Base-by-base conservation (phyloP, 1,140 invertebrate species). In the Hylyphantes graminicola region DNA sequence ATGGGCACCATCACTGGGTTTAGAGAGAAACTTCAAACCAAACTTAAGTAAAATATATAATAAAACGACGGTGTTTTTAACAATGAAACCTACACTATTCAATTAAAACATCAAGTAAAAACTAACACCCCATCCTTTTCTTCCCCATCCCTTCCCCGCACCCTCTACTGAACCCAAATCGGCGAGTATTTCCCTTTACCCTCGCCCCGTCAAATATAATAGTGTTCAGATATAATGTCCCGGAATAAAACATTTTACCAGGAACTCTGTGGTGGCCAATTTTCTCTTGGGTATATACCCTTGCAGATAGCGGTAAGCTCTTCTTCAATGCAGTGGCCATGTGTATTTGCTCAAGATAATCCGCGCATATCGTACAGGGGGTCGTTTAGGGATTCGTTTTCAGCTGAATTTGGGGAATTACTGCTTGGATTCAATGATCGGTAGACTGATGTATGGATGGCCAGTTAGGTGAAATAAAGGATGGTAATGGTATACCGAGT, bases 201-300 rank as follows among this genome's bases (percentile, higher is more conserved):
- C 4, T 51, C 53, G 7, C 35, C 13, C 59, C 57, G 74, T 76
- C 74, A 64, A 76, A 76, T 75, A 75, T 76, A 76, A 76, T 61
- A 76, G 57, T 50, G n/a, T 76, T 76, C 57, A 76, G 59, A 76
- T 57, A 76, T 76, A 76, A 76, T 76, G 74, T 76, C 35, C 74
- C 48, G 74, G 74, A 76, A 76, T 76, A 64, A 76, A 76, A 64
- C 74, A 76, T 76, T 76, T 51, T 57, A 10, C 59, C 61, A 19
- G 35, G 54, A 53, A 70, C 35, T 53, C 11, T 54, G 19, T 51
- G 51, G 68, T 35, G 13, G 72, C 54, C 59, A 19, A 21, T 57
- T 55, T 48, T 57, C 54, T 59, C 13, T 11, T 15, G 21, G 72
- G 15, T 51, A 74, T 51, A 35, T 35, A 61, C 55, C 35, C 21